Evolutionary conservation across 2,113 vertebrate species (phyloP), one percentile per base, ranked within the genome.

Genomic region (Psophia crepitans): DNA sequence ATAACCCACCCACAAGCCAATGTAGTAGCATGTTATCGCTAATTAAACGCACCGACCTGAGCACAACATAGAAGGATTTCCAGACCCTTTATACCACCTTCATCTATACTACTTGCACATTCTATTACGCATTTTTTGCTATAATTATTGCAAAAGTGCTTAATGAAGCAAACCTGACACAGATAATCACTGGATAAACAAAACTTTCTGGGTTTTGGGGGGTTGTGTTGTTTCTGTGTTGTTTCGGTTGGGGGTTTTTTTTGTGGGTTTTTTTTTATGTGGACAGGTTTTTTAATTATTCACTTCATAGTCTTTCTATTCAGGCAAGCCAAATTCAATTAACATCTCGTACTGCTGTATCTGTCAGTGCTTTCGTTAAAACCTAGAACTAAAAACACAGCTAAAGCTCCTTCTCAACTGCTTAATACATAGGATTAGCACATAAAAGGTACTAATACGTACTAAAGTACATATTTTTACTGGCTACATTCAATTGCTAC

Each of bases 291-390:
- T 85, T 76, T 63, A 90, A 68, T 87, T 63, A 78, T 12, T 12
- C 39, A 88, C 28, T 91, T 92, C 32, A 61, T 39, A 92, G 86
- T 83, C 46, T 44, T 89, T 54, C 65, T 73, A 76, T 73, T 91
- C 57, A 92, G 69, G 27, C 61, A 87, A 93, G 57, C 5, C 57
- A 94, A 89, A 95, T 91, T 79, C 65, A 96, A 87, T 93, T 84
- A 89, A 68, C 46, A 58, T 65, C 28, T 60, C 70, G 30, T 54
- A 85, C 23, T 76, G 33, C 44, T 79, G 0, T 60, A 86, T 51
- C 76, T 93, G 49, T 39, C 60, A 95, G 61, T 44, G 10, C 39
- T 41, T 66, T 65, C 69, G 90, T 82, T 79, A 82, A 91, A 81
- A 94, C 73, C 51, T 65, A 46, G 37, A 95, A 54, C 43, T 66